These are phyloP conservation scores for Anarsia innoxiella DNA, from an alignment of 2,888 invertebrate genomes.

Conservation along the genomic window DNA sequence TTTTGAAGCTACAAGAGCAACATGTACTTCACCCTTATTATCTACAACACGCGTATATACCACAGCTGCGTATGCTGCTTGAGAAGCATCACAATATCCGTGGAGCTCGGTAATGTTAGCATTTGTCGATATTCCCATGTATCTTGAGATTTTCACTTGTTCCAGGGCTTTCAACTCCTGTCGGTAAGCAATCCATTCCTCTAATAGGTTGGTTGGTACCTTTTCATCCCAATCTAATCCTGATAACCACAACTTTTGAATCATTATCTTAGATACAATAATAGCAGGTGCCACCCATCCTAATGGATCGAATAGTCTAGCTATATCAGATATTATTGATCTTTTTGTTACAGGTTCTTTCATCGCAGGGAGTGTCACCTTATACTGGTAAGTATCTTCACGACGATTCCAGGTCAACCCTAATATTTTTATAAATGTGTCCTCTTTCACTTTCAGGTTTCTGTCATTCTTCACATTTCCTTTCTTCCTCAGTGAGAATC, in stretches of 20 bases:
- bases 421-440: slow-evolving; percentile 16
- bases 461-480: too few species aligned
- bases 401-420: slow-evolving; percentile 20
- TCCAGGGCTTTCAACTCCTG: not conserved
- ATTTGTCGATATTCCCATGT: not conserved
- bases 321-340: slow-evolving; percentile 14
- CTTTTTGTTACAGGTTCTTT: slow-evolving; percentile 11
- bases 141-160: not conserved
- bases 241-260: slow-evolving; percentile 18
- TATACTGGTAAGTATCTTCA: slow-evolving; percentile 21
- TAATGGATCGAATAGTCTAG: slow-evolving; percentile 17
- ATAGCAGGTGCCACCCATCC: slow-evolving; percentile 16
- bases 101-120: not conserved
- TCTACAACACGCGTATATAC: not conserved
- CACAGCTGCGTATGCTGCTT: not conserved
- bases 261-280: slow-evolving; percentile 15
- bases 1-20: not conserved
- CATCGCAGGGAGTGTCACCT: not conserved
- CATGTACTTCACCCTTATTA: not conserved
- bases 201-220: slow-evolving; percentile 1
- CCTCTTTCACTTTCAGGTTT: too few species aligned
- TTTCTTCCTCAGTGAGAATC: too few species aligned
- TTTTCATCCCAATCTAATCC: slow-evolving; percentile 17
- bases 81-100: not conserved
- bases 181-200: slow-evolving; percentile 13